Conservation (phyloP, 2,797 vertebrate genomes). For the Trematomus bernacchii region DNA sequence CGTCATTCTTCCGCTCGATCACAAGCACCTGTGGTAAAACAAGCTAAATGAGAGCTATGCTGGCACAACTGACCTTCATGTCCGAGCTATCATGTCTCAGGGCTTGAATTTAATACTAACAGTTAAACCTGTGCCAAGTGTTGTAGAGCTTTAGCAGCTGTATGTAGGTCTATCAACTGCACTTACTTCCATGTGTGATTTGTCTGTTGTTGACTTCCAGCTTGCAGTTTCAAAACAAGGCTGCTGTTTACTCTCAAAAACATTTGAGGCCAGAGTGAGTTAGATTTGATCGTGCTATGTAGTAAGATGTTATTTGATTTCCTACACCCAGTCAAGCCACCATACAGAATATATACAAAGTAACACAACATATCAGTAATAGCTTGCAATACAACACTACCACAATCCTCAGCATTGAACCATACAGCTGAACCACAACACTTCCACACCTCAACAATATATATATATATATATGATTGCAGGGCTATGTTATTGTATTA, state of each 20-base stretch:
- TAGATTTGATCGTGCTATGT: not conserved
- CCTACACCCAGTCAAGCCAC: not conserved
- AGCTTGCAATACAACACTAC: not conserved
- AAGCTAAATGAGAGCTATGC: slow-evolving; percentile 44
- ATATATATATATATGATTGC: not conserved
- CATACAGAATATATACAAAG: not conserved
- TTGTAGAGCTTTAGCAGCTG: not conserved
- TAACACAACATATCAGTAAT: not conserved
- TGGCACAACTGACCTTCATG: slow-evolving; percentile 15
- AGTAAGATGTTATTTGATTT: not conserved
- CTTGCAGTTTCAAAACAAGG: not conserved
- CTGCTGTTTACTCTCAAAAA: no score
- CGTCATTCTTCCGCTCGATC: slow-evolving; percentile 96
- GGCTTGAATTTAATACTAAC: slow-evolving; percentile 26
- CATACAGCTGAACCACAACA: not conserved
- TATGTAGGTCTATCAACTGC: not conserved
- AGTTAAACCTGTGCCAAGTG: not conserved
- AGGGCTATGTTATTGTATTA: not conserved
- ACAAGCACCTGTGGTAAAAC: slow-evolving; percentile 90
- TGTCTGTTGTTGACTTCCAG: not conserved
- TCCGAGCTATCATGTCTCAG: slow-evolving; percentile 23
- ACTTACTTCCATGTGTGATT: not conserved
- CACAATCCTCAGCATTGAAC: not conserved
- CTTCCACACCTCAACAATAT: not conserved
- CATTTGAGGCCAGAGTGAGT: not conserved